Evolutionary conservation across 2,113 vertebrate genomes (phyloP).

Genomic region (Planiliza haematocheilus): DNA sequence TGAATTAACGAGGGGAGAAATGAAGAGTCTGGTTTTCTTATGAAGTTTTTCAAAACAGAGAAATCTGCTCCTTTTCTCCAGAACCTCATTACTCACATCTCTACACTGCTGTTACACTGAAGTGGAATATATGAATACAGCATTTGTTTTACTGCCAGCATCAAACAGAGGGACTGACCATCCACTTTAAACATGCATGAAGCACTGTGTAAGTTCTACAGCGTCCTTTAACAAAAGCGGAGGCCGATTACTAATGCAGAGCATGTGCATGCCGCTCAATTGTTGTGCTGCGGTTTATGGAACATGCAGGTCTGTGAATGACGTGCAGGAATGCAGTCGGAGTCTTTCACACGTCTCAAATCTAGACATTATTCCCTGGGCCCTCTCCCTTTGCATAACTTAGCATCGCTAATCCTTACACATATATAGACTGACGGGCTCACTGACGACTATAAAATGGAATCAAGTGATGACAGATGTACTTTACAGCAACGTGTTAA

Average conservation of each 20-base stretch:
- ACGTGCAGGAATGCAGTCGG: constrained; percentile 59
- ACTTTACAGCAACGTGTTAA: constrained; percentile 14
- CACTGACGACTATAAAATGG: constrained; percentile 7
- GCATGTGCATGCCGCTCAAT: constrained; percentile 25
- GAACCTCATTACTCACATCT: constrained; percentile 9
- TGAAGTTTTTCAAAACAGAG: not conserved
- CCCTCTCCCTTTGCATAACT: constrained; percentile 48
- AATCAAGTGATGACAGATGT: constrained; percentile 43
- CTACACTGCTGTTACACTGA: not conserved
- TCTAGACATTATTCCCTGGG: constrained; percentile 66
- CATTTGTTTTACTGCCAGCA: not conserved
- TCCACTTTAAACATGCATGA: not conserved
- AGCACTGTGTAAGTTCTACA: constrained; percentile 22
- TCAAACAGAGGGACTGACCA: constrained; percentile 3
- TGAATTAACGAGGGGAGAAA: not conserved
- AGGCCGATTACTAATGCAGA: constrained; percentile 25
- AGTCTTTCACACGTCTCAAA: constrained; percentile 65
- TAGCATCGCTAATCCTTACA: constrained; percentile 49
- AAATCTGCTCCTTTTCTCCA: constrained; percentile 15
- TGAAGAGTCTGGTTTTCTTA: not conserved
- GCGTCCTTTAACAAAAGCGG: constrained; percentile 25
- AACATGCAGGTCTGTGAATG: constrained; percentile 42
- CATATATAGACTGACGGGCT: constrained; percentile 14
- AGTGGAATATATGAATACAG: not conserved
- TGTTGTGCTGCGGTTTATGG: constrained; percentile 47